phyloP scores from a whole-genome alignment of 2,797 vertebrate species.

The Pangasius sanitwongsei region DNA sequence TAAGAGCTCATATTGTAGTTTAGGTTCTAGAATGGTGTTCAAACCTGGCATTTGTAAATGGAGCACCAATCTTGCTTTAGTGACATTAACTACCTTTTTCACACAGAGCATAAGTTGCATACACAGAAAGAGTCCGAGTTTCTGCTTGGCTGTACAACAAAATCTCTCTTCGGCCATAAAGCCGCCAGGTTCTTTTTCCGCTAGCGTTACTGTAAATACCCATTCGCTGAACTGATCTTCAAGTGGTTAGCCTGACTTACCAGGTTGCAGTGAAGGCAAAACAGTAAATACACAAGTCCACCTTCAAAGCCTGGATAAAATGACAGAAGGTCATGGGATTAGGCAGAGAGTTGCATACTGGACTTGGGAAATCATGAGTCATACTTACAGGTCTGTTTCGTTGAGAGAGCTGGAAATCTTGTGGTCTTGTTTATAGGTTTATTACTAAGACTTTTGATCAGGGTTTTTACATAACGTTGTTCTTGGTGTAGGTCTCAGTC shows the following conservation, averaged over 20 bases:
- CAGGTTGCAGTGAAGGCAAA: constrained; percentile 31
- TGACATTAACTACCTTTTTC: not conserved
- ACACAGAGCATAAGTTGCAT: not conserved
- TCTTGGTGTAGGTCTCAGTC: not conserved
- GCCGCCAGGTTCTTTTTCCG: not conserved
- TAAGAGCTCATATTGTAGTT: not conserved
- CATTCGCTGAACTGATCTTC: not conserved
- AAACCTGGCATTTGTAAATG: not conserved
- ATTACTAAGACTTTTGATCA: not conserved
- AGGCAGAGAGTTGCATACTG: not conserved
- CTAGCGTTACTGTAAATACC: constrained; percentile 43
- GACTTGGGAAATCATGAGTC: constrained; percentile 2
- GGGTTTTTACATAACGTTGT: not conserved
- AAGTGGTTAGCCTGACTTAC: not conserved
- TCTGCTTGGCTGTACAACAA: not conserved
- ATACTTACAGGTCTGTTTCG: not conserved
- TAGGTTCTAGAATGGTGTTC: not conserved
- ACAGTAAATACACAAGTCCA: constrained; percentile 26
- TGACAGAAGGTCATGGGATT: constrained; percentile 14
- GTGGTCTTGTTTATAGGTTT: not conserved
- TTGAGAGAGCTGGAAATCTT: not conserved
- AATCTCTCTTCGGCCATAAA: not conserved
- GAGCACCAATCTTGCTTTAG: not conserved
- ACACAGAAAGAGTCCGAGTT: not conserved
- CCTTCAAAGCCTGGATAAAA: constrained; percentile 29